Evolutionary conservation across 1,140 invertebrate species (phyloP).

Genomic region (Drosophila saltans): DNA sequence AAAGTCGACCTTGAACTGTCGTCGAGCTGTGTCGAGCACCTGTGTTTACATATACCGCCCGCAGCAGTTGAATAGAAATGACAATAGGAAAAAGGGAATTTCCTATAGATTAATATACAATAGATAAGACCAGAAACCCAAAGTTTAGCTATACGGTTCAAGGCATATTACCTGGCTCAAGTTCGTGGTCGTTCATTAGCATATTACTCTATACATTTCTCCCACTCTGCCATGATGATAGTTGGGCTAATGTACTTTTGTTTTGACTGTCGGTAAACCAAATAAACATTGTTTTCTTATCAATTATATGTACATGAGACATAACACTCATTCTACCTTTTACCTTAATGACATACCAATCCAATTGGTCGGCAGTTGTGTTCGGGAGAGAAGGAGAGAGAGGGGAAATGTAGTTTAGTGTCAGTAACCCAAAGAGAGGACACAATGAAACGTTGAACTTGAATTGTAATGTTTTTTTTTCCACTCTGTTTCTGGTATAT

Average conservation of each 20-base stretch:
- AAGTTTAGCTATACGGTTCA: constrained; percentile 37
- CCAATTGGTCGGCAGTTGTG: constrained; percentile 25
- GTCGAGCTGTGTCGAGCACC: constrained; percentile 44
- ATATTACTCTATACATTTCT: constrained; percentile 53
- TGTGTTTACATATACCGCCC: constrained; percentile 54
- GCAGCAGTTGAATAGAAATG: constrained; percentile 10
- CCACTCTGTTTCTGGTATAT: neutral
- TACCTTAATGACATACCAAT: constrained; percentile 53
- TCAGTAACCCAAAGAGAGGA: constrained; percentile 72
- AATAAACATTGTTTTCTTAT: constrained; percentile 57
- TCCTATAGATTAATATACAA: constrained; percentile 45
- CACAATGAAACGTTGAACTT: constrained; percentile 70
- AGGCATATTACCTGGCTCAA: constrained; percentile 63
- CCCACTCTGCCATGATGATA: constrained; percentile 32
- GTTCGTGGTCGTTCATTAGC: constrained; percentile 78
- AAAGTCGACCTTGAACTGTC: constrained; percentile 61
- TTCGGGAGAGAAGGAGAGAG: constrained; percentile 6
- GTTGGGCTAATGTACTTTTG: constrained; percentile 69
- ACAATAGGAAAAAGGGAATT: constrained; percentile 48
- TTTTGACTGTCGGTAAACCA: constrained; percentile 31
- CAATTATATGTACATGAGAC: constrained; percentile 45
- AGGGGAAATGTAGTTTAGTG: constrained; percentile 48
- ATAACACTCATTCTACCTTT: neutral
- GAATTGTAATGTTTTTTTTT: constrained; percentile 33
- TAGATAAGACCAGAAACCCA: constrained; percentile 23